Conservation (phyloP, 2,113 vertebrate species). For the Brachypteracias leptosomus region DNA sequence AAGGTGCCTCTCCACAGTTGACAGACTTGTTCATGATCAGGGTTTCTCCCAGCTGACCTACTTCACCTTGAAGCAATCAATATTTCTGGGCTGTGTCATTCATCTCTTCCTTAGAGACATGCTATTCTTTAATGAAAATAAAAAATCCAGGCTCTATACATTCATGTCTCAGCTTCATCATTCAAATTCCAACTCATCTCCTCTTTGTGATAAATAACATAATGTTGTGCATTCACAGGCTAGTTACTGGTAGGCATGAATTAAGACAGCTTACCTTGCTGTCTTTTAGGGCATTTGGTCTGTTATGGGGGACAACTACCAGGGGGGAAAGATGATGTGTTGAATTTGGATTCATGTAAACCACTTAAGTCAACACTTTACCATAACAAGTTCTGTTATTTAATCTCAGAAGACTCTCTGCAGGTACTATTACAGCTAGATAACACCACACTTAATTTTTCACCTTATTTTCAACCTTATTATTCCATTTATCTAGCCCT, state of each 20-base stretch:
- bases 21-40: not conserved
- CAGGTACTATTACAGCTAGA: not conserved
- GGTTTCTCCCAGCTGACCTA: not conserved
- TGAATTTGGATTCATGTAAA: not conserved
- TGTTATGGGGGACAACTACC: not conserved
- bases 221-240: not conserved
- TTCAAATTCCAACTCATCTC: not conserved
- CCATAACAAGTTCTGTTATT: not conserved
- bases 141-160: not conserved
- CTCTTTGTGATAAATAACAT: not conserved
- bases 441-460: not conserved
- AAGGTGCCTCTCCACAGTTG: not conserved
- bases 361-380: not conserved
- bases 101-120: not conserved
- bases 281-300: not conserved
- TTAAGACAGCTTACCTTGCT: not conserved
- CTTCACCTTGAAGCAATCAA: not conserved
- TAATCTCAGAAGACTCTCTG: not conserved
- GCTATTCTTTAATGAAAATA: not conserved
- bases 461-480: not conserved
- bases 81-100: not conserved
- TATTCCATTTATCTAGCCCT: not conserved
- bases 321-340: not conserved
- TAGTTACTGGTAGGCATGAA: not conserved
- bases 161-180: not conserved